phyloP scores from a whole-genome alignment of 2,797 vertebrate species.

The Mareca strepera region DNA sequence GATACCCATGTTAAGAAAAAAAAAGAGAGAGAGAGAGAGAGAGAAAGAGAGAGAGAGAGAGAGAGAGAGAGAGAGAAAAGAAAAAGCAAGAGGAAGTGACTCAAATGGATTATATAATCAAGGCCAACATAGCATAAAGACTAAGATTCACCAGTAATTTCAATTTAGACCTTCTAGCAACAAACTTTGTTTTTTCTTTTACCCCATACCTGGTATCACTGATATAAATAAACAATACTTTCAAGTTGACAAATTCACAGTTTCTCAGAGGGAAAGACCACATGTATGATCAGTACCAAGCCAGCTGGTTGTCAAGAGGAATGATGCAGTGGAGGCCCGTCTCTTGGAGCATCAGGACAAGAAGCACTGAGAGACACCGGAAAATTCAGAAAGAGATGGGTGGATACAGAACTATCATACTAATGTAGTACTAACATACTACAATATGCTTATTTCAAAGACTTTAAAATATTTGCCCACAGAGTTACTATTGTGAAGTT shows the following conservation, averaged over 20 bases:
- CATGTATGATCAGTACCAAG: background rate
- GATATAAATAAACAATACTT: background rate
- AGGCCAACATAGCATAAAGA: background rate
- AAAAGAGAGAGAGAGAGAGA: background rate
- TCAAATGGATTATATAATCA: background rate
- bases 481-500: background rate
- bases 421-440: background rate
- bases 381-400: background rate
- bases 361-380: background rate
- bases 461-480: background rate
- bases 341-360: background rate
- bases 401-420: background rate
- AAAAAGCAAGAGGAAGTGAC: background rate
- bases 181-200: background rate
- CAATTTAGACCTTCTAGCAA: background rate
- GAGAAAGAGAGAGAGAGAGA: background rate
- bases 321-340: background rate
- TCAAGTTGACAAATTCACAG: background rate
- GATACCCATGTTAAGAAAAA: background rate
- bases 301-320: background rate
- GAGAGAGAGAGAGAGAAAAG: background rate
- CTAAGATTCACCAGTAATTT: background rate
- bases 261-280: background rate
- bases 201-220: rapidly evolving
- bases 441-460: background rate